Conservation (phyloP, 2,113 vertebrate genomes). For the Dromaius novaehollandiae region DNA sequence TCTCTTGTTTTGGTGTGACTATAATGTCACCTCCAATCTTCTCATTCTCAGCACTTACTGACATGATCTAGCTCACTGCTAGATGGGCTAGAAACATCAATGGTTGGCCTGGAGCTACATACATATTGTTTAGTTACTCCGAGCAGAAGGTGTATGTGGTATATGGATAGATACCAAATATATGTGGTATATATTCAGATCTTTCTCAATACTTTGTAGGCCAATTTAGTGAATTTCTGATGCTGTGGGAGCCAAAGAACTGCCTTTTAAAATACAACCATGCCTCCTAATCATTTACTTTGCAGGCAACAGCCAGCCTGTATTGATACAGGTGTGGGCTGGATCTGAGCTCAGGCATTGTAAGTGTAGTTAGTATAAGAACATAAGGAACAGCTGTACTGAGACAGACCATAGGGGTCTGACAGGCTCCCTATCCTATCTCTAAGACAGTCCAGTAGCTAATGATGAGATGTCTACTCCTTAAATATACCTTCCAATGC, state of each 20-base stretch:
- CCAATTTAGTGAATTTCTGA: neutral
- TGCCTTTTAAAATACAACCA: accelerated
- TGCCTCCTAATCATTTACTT: neutral
- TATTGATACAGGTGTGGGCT: neutral
- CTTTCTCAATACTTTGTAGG: neutral
- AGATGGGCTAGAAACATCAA: neutral
- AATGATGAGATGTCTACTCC: neutral
- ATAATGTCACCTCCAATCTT: neutral
- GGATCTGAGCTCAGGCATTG: neutral
- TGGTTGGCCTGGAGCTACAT: neutral
- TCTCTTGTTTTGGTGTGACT: neutral
- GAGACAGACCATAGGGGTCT: neutral
- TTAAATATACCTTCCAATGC: neutral
- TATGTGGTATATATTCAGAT: neutral
- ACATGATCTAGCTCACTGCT: neutral
- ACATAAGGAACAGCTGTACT: neutral
- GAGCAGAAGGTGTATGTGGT: neutral
- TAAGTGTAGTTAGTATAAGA: neutral
- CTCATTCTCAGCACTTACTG: neutral
- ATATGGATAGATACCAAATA: neutral
- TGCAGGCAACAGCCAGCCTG: neutral
- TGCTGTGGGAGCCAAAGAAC: neutral
- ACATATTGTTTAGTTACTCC: neutral
- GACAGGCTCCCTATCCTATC: neutral
- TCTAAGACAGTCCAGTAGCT: neutral